These are phyloP conservation scores for Xiphophorus maculatus DNA, from an alignment of 2,113 vertebrate species.

Conservation along the genomic window DNA sequence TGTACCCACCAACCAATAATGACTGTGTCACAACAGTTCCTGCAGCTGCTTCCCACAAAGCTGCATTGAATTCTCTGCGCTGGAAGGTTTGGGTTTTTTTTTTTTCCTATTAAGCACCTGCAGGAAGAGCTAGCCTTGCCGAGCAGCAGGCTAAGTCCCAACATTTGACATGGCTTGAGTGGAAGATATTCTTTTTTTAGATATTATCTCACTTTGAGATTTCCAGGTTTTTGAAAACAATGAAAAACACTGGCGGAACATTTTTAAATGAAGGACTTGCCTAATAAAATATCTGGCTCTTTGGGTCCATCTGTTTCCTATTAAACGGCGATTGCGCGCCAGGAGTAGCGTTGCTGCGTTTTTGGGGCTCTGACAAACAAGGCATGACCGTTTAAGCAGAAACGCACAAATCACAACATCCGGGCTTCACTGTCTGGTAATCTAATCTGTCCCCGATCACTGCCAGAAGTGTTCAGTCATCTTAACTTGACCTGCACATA, in stretches of 20 bases:
- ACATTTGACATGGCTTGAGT: conserved; percentile 6
- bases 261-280: no score
- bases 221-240: no score
- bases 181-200: not conserved
- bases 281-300: no score
- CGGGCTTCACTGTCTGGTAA: not conserved
- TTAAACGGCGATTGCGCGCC: not conserved
- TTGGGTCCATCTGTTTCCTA: not conserved
- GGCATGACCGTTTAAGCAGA: not conserved
- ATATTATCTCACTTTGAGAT: no score
- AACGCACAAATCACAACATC: not conserved
- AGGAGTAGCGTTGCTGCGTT: not conserved
- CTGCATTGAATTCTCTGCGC: not conserved
- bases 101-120: conserved; percentile 21
- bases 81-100: not conserved
- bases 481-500: conserved; percentile 17
- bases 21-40: conserved; percentile 1
- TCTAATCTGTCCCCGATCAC: not conserved
- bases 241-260: no score
- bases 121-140: conserved; percentile 9
- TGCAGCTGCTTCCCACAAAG: conserved; percentile 47
- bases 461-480: conserved; percentile 20
- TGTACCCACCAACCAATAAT: not conserved
- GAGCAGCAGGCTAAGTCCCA: not conserved
- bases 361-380: not conserved